These are phyloP conservation scores for Heliconius hewitsoni DNA, from an alignment of 1,140 invertebrate species.

Conservation along the genomic window DNA sequence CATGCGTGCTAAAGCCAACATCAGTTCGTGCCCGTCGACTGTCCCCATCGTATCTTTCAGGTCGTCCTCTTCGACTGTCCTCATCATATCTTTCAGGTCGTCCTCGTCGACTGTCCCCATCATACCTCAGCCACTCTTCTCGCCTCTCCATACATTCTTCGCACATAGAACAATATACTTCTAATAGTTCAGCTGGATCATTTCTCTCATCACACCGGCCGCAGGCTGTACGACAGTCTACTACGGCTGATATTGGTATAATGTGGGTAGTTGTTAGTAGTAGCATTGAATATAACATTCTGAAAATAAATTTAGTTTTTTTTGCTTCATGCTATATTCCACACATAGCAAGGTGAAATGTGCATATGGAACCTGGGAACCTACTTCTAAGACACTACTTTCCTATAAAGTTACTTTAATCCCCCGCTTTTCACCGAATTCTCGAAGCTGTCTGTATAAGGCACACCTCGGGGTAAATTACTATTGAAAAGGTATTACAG, in stretches of 20 bases:
- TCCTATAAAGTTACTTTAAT: too few relatives aligned
- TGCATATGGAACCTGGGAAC: too few relatives aligned
- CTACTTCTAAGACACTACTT: too few relatives aligned
- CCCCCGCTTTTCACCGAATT: too few relatives aligned
- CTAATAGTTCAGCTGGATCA: conserved; percentile 40
- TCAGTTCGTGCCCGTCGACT: too few relatives aligned
- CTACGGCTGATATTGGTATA: conserved; percentile 15
- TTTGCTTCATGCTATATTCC: too few relatives aligned
- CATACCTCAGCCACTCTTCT: conserved; percentile 39
- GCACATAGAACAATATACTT: conserved; percentile 69
- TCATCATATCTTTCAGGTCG: neutral
- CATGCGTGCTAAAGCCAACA: too few relatives aligned
- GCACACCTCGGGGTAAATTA: too few relatives aligned
- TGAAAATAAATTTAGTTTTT: neutral
- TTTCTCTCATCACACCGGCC: conserved; percentile 42
- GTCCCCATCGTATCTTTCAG: neutral
- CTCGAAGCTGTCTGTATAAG: too few relatives aligned
- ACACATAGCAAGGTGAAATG: too few relatives aligned
- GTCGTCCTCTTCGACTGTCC: neutral
- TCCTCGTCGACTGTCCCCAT: neutral
- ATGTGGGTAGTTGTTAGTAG: neutral
- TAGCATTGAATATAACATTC: neutral
- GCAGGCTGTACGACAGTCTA: conserved; percentile 60
- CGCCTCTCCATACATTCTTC: conserved; percentile 58
- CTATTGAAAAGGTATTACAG: too few relatives aligned